Evolutionary conservation across 2,888 invertebrate genomes (phyloP).

Genomic region (Barypeithes pellucidus): DNA sequence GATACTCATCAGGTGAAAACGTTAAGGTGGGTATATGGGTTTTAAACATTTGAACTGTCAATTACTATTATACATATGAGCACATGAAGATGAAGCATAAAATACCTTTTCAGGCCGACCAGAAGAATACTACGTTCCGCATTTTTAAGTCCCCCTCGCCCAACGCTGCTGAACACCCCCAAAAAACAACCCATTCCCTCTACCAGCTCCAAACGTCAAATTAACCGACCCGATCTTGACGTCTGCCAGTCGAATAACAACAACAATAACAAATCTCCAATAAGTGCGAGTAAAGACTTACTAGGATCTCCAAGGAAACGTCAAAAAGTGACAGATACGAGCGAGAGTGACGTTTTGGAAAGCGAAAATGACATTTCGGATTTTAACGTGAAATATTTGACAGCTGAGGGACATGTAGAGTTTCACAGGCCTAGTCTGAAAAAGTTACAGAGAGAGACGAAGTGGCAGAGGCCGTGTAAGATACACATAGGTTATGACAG

Average conservation of each 20-base stretch:
- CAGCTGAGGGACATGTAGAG: constrained; percentile 63
- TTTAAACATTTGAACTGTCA: too few relatives aligned
- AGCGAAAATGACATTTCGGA: constrained; percentile 55
- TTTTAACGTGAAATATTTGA: constrained; percentile 60
- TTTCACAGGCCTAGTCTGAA: constrained; percentile 66
- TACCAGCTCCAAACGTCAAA: constrained; percentile 56
- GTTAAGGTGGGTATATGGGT: constrained; percentile 55
- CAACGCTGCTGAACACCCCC: constrained; percentile 57
- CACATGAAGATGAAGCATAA: not conserved
- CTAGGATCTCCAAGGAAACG: constrained; percentile 42
- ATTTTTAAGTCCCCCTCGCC: constrained; percentile 59
- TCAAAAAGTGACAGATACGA: constrained; percentile 45
- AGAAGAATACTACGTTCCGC: constrained; percentile 54
- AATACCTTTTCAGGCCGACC: constrained; percentile 46
- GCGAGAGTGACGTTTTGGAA: constrained; percentile 60
- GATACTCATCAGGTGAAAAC: constrained; percentile 65
- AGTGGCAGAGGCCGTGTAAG: constrained; percentile 78
- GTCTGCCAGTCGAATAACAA: constrained; percentile 52
- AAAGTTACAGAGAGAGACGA: constrained; percentile 70
- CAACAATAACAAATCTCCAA: constrained; percentile 53
- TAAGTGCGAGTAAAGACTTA: constrained; percentile 3
- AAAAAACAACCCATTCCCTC: constrained; percentile 58
- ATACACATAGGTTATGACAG: constrained; percentile 77
- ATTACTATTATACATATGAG: too few relatives aligned
- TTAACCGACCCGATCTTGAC: constrained; percentile 27